phyloP scores from a whole-genome alignment of 2,113 vertebrate species.

The Cygnus atratus region DNA sequence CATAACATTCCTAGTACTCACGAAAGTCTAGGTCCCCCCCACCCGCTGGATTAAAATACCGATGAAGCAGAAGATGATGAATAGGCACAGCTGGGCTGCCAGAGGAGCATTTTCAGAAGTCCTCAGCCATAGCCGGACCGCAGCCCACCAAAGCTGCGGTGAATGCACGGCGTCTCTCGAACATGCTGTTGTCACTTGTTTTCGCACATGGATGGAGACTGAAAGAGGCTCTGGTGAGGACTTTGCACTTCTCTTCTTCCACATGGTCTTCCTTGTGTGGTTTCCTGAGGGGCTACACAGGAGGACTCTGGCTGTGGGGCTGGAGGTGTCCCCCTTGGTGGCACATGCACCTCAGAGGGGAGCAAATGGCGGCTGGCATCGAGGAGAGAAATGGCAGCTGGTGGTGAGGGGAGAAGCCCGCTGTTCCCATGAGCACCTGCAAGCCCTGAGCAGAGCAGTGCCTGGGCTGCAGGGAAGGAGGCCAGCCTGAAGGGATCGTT shows the following conservation, averaged over 20 bases:
- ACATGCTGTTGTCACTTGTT: background rate
- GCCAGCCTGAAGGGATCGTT: background rate
- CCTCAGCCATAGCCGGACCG: background rate
- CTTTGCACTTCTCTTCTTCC: background rate
- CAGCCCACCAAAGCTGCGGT: background rate
- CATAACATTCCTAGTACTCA: constrained; percentile 53
- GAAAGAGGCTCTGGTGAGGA: background rate
- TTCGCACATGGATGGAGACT: background rate
- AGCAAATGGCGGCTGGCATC: background rate
- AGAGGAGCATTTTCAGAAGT: background rate
- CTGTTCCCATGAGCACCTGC: fast-evolving
- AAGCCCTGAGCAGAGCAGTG: background rate
- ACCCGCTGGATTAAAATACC: background rate
- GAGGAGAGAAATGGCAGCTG: background rate
- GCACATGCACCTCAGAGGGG: background rate
- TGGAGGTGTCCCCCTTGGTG: background rate
- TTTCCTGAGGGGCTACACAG: background rate
- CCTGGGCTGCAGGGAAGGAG: background rate
- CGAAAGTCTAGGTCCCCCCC: background rate
- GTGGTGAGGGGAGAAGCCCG: background rate
- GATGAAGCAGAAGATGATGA: constrained; percentile 65
- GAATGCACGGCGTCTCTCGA: background rate
- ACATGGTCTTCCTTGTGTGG: fast-evolving
- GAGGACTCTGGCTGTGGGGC: background rate
- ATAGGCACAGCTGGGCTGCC: constrained; percentile 58